phyloP scores from a whole-genome alignment of 2,888 invertebrate species.

The Dyspetes luteomarginatus region DNA sequence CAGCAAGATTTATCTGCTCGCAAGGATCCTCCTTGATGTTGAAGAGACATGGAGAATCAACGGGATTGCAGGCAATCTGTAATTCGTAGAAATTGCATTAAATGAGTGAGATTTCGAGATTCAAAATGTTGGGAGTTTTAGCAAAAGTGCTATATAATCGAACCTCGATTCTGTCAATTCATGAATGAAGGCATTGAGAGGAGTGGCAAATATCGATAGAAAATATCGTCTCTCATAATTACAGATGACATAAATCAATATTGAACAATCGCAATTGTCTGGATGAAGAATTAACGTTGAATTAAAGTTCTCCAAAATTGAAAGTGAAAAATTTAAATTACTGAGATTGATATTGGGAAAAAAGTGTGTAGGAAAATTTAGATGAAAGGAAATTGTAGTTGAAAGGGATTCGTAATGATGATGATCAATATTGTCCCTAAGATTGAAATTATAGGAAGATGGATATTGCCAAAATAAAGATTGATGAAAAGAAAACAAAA shows the following conservation, averaged over 20 bases:
- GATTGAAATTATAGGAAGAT: no score
- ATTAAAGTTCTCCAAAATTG: background rate
- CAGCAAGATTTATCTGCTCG: slow-evolving; percentile 83
- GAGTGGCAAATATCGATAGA: background rate
- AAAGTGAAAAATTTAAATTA: background rate
- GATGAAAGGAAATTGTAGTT: no score
- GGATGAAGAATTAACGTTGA: background rate
- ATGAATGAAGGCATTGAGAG: no score
- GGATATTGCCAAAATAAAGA: no score
- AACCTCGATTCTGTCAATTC: no score
- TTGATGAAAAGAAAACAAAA: background rate
- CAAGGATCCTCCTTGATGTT: slow-evolving; percentile 82
- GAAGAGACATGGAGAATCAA: slow-evolving; percentile 81
- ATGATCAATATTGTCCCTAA: no score
- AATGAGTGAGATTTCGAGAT: background rate
- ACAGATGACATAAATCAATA: background rate
- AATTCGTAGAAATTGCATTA: background rate
- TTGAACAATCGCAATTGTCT: background rate
- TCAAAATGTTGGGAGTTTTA: no score
- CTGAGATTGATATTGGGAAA: background rate
- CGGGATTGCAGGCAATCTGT: slow-evolving; percentile 77
- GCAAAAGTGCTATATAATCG: no score
- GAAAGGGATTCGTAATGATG: no score
- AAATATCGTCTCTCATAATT: no score
- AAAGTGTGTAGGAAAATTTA: no score